Conservation (phyloP, 2,888 invertebrate genomes). For the Eupithecia tripunctaria region DNA sequence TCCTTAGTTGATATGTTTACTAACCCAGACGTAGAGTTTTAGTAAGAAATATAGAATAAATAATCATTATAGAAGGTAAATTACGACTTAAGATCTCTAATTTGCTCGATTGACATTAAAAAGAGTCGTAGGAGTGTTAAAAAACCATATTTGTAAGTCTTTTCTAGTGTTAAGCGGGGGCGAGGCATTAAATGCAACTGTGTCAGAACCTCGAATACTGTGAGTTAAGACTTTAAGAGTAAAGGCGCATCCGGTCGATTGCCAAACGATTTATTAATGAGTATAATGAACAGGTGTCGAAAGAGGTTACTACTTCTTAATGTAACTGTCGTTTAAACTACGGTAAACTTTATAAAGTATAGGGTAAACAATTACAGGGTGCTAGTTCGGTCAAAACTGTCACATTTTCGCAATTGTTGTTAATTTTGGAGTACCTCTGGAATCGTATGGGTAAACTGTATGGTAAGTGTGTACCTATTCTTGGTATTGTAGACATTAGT, state of each 20-base stretch:
- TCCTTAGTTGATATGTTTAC: neutral
- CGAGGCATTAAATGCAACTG: constrained; percentile 65
- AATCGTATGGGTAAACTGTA: neutral
- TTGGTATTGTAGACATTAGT: no score
- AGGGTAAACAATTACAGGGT: neutral
- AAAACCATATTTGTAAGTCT: constrained; percentile 69
- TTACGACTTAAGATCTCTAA: constrained; percentile 37
- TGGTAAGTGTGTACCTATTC: no score
- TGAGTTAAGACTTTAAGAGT: constrained; percentile 42
- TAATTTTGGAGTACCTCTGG: neutral
- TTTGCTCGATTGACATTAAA: constrained; percentile 54
- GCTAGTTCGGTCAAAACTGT: neutral
- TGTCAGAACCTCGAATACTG: constrained; percentile 62
- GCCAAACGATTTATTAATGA: constrained; percentile 58
- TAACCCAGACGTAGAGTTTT: neutral
- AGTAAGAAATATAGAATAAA: neutral
- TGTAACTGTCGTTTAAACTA: neutral
- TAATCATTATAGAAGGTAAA: neutral
- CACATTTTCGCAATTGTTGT: neutral
- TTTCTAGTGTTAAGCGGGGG: constrained; percentile 65
- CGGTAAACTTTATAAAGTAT: neutral
- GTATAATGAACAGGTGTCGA: constrained; percentile 27
- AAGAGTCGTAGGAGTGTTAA: constrained; percentile 70
- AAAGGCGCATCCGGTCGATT: constrained; percentile 63
- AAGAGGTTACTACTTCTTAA: neutral